phyloP scores from a whole-genome alignment of 2,113 vertebrate genomes.

The Psittacula cyanocephala region DNA sequence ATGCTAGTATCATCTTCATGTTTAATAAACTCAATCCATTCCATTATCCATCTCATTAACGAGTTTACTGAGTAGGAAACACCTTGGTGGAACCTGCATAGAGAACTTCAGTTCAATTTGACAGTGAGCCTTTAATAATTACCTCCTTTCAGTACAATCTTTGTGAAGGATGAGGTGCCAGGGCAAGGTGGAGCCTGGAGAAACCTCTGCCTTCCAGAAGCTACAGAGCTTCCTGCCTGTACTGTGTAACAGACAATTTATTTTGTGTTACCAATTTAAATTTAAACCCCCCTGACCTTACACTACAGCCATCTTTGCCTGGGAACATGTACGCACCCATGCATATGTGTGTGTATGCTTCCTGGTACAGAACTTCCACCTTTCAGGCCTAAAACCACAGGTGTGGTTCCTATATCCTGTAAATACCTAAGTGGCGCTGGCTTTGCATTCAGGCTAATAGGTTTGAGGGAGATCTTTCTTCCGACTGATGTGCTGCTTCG shows the following conservation, averaged over 20 bases:
- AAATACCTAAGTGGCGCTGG: background rate
- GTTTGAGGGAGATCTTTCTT: background rate
- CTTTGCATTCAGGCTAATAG: background rate
- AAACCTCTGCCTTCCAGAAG: background rate
- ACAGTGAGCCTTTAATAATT: background rate
- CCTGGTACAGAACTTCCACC: background rate
- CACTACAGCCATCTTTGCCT: background rate
- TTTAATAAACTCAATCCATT: conserved; percentile 34
- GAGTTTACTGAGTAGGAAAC: conserved; percentile 28
- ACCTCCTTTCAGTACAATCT: background rate
- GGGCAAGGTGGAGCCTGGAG: background rate
- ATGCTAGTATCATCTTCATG: background rate
- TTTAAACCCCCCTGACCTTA: background rate
- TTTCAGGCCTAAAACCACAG: background rate
- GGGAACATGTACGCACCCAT: background rate
- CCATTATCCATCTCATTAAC: conserved; percentile 34
- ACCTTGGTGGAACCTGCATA: background rate
- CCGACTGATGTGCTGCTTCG: background rate
- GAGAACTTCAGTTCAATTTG: background rate
- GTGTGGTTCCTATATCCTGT: background rate
- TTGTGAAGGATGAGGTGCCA: background rate
- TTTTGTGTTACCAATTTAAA: background rate
- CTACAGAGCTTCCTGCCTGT: background rate
- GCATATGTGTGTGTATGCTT: rapidly evolving
- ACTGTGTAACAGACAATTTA: background rate